A percentile compares a stretch with the other conserved stretches of the same genome.
phyloP scores from a whole-genome alignment of 2,888 invertebrate genomes.

The Oscheius sp. region DNA sequence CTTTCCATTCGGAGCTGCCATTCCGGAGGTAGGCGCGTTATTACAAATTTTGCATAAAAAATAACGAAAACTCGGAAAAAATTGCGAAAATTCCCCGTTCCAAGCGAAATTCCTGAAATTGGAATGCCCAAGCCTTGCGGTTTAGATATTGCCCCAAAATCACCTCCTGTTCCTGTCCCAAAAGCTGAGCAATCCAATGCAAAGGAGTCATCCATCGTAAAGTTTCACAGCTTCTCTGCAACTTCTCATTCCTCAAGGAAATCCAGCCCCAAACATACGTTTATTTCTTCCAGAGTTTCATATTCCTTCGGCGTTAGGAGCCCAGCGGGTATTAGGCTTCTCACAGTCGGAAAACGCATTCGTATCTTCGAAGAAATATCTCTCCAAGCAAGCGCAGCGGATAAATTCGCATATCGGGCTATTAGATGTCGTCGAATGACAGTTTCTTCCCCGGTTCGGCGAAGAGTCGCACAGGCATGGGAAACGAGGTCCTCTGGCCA shows the following conservation, averaged over 20 bases:
- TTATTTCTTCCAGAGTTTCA: constrained; percentile 49
- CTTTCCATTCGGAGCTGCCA: too few relatives aligned
- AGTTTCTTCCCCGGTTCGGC: constrained; percentile 47
- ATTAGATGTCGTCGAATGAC: constrained; percentile 50
- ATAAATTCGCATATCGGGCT: constrained; percentile 64
- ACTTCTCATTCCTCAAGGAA: not conserved
- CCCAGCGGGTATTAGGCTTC: constrained; percentile 50
- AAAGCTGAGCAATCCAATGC: constrained; percentile 62
- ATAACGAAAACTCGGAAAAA: too few relatives aligned
- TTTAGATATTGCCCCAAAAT: too few relatives aligned
- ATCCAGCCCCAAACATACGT: too few relatives aligned
- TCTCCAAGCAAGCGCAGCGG: constrained; percentile 60
- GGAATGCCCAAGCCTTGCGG: too few relatives aligned
- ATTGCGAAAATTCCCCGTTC: too few relatives aligned
- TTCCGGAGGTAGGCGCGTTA: too few relatives aligned
- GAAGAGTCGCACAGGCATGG: constrained; percentile 51
- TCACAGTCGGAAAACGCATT: constrained; percentile 56
- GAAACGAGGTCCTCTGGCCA: constrained; percentile 64
- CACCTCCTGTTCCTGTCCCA: constrained; percentile 57
- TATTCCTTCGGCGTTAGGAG: constrained; percentile 58
- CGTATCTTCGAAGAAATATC: constrained; percentile 63
- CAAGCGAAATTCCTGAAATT: too few relatives aligned
- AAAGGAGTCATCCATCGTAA: constrained; percentile 65
- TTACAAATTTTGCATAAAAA: too few relatives aligned
- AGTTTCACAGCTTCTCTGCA: constrained; percentile 48